These are phyloP conservation scores for Caenorhabditis zanzibari DNA, from an alignment of 2,888 invertebrate species.

Conservation along the genomic window DNA sequence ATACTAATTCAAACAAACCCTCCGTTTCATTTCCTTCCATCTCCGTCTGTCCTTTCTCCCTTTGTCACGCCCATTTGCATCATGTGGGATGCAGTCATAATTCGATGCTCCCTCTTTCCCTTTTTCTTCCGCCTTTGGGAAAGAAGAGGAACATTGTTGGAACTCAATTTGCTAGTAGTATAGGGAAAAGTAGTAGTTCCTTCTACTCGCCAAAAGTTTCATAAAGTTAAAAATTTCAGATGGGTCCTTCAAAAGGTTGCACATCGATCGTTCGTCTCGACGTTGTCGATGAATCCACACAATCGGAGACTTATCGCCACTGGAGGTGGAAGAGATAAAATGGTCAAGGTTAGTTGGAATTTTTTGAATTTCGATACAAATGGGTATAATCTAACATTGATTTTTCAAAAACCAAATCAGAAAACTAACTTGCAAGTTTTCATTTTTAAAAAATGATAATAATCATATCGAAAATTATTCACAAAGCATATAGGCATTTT, in stretches of 20 bases:
- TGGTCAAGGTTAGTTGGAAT: conserved; percentile 65
- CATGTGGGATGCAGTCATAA: conserved; percentile 29
- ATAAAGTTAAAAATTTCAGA: conserved; percentile 46
- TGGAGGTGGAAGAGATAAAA: conserved; percentile 75
- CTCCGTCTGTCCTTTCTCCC: background rate
- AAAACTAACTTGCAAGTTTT: too few relatives aligned
- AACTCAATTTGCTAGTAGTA: conserved; percentile 32
- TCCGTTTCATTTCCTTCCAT: background rate
- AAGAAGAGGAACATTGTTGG: conserved; percentile 14
- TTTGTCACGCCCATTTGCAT: conserved; percentile 22
- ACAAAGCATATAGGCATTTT: too few relatives aligned
- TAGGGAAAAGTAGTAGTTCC: background rate
- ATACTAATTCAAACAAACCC: conserved; percentile 5
- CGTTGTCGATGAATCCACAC: conserved; percentile 66
- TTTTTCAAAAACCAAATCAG: too few relatives aligned
- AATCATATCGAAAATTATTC: too few relatives aligned
- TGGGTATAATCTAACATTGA: too few relatives aligned
- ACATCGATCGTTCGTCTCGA: conserved; percentile 71
- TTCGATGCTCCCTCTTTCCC: conserved; percentile 19
- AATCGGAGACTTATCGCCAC: conserved; percentile 65
- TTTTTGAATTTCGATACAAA: background rate
- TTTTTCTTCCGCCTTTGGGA: background rate
- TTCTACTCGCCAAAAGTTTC: background rate
- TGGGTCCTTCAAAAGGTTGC: conserved; percentile 65
- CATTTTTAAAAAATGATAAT: too few relatives aligned